A percentile compares a stretch with the other conserved stretches of the same genome.
Conservation (phyloP, 2,113 vertebrate genomes). For the Pelodiscus sinensis region DNA sequence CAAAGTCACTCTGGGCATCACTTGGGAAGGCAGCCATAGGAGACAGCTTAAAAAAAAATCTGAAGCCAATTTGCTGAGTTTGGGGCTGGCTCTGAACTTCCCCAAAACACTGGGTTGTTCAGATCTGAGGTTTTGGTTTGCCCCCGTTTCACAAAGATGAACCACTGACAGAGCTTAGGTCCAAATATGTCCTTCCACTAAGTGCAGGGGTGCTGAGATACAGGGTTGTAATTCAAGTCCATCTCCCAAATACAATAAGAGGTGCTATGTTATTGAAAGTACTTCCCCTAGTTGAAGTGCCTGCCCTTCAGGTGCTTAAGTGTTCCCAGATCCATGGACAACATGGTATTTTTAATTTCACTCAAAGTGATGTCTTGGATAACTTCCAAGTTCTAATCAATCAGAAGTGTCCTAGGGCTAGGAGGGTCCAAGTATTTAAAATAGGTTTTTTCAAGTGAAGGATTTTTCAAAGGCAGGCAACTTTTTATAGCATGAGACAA, state of each 20-base stretch:
- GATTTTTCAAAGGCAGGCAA: conserved; percentile 6
- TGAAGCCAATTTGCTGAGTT: background rate
- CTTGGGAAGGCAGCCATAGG: background rate
- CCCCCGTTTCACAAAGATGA: background rate
- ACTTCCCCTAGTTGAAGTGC: background rate
- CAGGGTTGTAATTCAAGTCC: background rate
- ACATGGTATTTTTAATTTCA: background rate
- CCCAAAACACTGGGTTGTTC: background rate
- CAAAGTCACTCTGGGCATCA: background rate
- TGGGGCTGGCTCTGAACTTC: background rate
- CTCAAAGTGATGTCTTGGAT: conserved; percentile 10
- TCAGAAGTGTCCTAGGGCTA: background rate
- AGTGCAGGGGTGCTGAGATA: background rate
- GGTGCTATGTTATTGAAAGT: background rate
- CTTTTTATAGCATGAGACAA: background rate
- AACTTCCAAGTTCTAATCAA: conserved; percentile 17
- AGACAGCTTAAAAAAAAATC: background rate
- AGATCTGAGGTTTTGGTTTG: background rate
- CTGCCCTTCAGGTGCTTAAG: background rate
- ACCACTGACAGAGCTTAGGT: accelerated
- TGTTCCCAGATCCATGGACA: background rate
- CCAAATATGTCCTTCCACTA: background rate
- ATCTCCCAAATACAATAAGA: background rate
- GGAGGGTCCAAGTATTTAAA: background rate
- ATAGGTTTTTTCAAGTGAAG: background rate